Base-by-base conservation (phyloP, 2,113 vertebrate genomes). In the Eurystomus gularis region DNA sequence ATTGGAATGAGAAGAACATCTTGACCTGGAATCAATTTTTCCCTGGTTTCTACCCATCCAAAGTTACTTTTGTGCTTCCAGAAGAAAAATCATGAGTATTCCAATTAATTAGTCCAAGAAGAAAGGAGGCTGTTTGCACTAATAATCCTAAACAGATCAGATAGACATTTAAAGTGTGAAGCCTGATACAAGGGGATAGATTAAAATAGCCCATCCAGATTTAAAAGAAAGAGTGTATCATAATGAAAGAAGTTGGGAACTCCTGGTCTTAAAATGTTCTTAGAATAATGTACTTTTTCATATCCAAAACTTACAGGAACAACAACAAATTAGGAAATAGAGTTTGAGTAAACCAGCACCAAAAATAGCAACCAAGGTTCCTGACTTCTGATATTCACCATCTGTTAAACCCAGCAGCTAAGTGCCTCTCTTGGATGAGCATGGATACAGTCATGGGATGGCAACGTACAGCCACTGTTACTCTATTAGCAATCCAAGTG, bases 81-180 rank as follows among this genome's bases (percentile, higher is more conserved):
- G 71, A 72, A 83, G n/a, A 83, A 62, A 51, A 92, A 51, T 73
- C 39, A 81, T 75, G 52, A 83, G 55, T 77, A 37, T 46, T 69
- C n/a, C 40, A 86, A 92, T 95, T 83, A 90, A 92, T 97, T 90
- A 88, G 31, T 78, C 31, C 37, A 78, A 78, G 64, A 73, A 94
- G 23, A 58, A 90, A 90, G 29, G 23, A 31, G 51, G 37, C 15
- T 94, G 88, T 93, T 90, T 90, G 42, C 69, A 62, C 42, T 86
- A 90, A 61, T 78, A 70, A 80, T 83, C 28, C 58, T 37, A 46
- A 91, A 78, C 11, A 70, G 85, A 77, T 44, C 66, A 77, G 66
- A 44, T 0, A 69, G 20, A 79, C 4, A 40, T 73, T 46, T 69
- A n/a, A 82, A 82, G 8, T 6, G 17, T 44, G 70, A 92, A 51